These are phyloP conservation scores for Setophaga petechia DNA, from an alignment of 2,113 vertebrate genomes.

Conservation along the genomic window DNA sequence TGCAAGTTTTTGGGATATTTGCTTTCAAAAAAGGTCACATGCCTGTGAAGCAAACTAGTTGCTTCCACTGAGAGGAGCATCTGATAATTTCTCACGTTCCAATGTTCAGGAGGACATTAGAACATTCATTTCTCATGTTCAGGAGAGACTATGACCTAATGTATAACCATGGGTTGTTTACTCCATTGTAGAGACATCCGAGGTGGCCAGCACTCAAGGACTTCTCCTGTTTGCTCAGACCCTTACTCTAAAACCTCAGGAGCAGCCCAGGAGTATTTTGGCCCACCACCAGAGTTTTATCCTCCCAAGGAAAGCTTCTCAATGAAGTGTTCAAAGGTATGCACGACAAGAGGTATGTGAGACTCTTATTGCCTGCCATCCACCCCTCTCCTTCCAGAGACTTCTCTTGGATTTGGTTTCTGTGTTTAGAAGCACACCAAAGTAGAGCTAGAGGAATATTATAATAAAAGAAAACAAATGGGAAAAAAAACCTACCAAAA, in stretches of 20 bases:
- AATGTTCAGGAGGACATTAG: background rate
- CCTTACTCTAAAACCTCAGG: background rate
- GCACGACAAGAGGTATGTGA: slow-evolving; percentile 74
- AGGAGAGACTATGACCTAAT: background rate
- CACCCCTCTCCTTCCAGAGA: background rate
- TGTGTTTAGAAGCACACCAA: background rate
- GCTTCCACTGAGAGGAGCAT: background rate
- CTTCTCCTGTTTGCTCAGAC: background rate
- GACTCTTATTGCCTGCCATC: background rate
- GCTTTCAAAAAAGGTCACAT: background rate
- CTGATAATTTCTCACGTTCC: background rate
- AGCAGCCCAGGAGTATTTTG: background rate
- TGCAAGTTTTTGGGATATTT: background rate
- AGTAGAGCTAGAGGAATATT: background rate
- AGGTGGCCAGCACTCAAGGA: background rate
- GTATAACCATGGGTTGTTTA: background rate
- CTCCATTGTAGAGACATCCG: background rate
- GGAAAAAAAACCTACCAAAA: background rate
- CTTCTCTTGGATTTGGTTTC: background rate
- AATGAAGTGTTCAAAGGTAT: slow-evolving; percentile 71
- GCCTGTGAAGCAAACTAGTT: background rate
- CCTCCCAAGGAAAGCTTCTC: slow-evolving; percentile 62
- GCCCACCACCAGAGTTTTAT: background rate
- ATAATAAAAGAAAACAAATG: background rate
- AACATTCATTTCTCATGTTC: background rate